Conservation (phyloP, 2,888 invertebrate genomes). For the Liposcelis brunnea region DNA sequence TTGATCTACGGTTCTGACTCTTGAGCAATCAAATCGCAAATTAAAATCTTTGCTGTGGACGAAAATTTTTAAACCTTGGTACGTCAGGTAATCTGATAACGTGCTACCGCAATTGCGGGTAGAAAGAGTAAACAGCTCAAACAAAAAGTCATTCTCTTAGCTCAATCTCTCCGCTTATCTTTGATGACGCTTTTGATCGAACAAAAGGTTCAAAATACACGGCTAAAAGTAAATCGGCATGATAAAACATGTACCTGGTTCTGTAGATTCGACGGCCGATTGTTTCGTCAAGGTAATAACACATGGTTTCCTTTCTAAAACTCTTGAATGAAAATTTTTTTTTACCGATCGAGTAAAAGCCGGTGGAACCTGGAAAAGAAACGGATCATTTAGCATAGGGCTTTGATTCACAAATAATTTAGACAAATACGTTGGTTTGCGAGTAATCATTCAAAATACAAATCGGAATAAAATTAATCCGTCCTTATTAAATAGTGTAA, state of each 20-base stretch:
- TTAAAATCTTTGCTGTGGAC: too few relatives aligned
- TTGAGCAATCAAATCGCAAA: too few relatives aligned
- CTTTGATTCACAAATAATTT: too few relatives aligned
- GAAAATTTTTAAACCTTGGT: too few relatives aligned
- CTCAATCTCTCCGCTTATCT: background rate
- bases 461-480: constrained; percentile 14
- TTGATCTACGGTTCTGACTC: too few relatives aligned
- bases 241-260: too few relatives aligned
- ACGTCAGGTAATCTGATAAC: too few relatives aligned
- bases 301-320: constrained; percentile 29
- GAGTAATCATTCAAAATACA: too few relatives aligned
- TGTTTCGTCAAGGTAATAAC: constrained; percentile 13
- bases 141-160: too few relatives aligned
- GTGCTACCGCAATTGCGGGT: background rate
- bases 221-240: too few relatives aligned
- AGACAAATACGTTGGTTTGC: too few relatives aligned
- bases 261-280: constrained; percentile 20
- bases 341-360: constrained; percentile 37
- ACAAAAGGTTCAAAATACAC: constrained; percentile 1
- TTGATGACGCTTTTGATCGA: constrained; percentile 19
- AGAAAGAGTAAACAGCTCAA: background rate
- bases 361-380: constrained; percentile 33
- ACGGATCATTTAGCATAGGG: background rate
- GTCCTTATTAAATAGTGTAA: too few relatives aligned
- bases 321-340: constrained; percentile 48